These are phyloP conservation scores for Ichneumoninae sp. DNA, from an alignment of 2,888 invertebrate genomes.

Conservation along the genomic window DNA sequence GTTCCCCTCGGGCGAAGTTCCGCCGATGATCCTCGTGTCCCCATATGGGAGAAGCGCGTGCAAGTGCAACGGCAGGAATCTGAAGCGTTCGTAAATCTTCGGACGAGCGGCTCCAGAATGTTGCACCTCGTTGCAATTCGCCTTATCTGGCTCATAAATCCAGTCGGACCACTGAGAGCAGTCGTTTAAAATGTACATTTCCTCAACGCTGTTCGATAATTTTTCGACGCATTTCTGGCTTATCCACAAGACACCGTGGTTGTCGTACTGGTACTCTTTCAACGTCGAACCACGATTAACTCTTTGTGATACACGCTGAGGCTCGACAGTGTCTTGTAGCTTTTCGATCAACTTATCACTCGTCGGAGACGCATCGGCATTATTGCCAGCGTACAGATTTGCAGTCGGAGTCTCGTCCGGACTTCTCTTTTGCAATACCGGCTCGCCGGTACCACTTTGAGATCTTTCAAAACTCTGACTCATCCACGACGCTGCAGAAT, in stretches of 20 bases:
- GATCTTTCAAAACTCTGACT: not conserved
- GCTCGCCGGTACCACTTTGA: not conserved
- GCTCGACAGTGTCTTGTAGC: not conserved
- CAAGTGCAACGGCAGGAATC: conserved; percentile 65
- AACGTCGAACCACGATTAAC: not conserved
- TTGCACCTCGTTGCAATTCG: conserved; percentile 18
- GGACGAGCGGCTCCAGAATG: not conserved
- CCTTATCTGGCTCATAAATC: conserved; percentile 60
- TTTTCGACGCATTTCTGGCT: conserved; percentile 48
- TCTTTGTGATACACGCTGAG: not conserved
- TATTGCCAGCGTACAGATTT: not conserved
- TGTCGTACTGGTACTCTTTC: conserved; percentile 37
- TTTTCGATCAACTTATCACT: not conserved
- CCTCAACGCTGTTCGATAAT: not conserved
- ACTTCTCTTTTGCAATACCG: not conserved
- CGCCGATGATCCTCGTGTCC: conserved; percentile 54
- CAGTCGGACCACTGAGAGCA: conserved; percentile 79
- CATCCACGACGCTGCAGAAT: not conserved
- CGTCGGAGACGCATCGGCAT: not conserved
- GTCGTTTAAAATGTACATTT: conserved; percentile 38
- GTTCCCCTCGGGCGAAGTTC: conserved; percentile 35
- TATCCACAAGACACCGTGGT: conserved; percentile 54
- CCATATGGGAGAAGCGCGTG: conserved; percentile 62
- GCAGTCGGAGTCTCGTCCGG: not conserved
- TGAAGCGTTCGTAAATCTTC: conserved; percentile 51